These are phyloP conservation scores for Hemicordylus capensis DNA, from an alignment of 2,113 vertebrate genomes.

Conservation along the genomic window DNA sequence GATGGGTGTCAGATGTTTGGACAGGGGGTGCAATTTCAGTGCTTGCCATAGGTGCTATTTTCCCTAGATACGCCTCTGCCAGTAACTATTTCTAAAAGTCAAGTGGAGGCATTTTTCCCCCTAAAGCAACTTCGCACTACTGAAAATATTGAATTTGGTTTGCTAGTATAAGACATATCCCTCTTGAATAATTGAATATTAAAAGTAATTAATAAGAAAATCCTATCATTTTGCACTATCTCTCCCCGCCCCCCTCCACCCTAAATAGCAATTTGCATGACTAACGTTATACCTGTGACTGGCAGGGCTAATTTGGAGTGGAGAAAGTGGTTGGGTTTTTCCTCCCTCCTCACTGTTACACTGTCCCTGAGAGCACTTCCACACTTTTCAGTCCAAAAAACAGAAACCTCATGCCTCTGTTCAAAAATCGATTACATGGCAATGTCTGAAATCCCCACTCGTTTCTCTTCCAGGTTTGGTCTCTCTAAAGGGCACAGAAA, in stretches of 20 bases:
- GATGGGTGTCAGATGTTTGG: no score
- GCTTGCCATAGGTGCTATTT: no score
- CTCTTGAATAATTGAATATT: background rate
- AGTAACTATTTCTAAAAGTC: background rate
- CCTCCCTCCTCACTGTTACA: background rate
- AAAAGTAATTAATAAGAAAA: background rate
- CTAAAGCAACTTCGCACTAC: background rate
- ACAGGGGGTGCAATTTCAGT: no score
- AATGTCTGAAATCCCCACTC: background rate
- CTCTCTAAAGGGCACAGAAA: background rate
- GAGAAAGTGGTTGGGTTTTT: background rate
- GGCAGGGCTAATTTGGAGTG: background rate
- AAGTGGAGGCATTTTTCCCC: background rate
- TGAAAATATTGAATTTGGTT: background rate
- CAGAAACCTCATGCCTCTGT: background rate
- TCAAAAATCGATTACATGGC: background rate
- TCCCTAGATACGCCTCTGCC: no score
- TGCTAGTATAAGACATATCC: background rate
- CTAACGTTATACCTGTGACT: background rate
- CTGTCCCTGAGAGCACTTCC: background rate
- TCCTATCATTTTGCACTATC: background rate
- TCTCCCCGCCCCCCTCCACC: rapidly evolving
- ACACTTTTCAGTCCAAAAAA: background rate
- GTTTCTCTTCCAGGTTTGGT: background rate
- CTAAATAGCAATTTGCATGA: background rate